Evolutionary conservation across 2,888 invertebrate species (phyloP).

Genomic region (Cordylochernes scorpioides): DNA sequence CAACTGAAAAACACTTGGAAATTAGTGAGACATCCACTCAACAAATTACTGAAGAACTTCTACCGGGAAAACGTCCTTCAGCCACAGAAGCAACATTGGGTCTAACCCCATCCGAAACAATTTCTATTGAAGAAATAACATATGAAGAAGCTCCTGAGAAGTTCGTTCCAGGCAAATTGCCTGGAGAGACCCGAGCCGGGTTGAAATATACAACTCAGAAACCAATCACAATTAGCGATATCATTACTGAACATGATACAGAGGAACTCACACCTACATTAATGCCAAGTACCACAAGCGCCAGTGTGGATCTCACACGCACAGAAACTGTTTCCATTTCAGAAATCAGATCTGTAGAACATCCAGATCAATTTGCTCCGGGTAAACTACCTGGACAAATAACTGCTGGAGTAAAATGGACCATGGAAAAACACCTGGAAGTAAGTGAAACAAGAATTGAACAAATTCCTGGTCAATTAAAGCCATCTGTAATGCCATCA

Average conservation of each 20-base stretch:
- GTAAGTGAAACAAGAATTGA: slow-evolving; percentile 7
- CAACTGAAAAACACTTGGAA: slow-evolving; percentile 21
- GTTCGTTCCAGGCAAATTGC: slow-evolving; percentile 9
- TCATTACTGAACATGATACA: slow-evolving; percentile 5
- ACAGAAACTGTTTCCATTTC: slow-evolving; percentile 8
- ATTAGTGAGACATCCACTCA: slow-evolving; percentile 22
- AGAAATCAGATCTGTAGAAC: slow-evolving; percentile 7
- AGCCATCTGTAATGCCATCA: slow-evolving; percentile 4
- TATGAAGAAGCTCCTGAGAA: slow-evolving; percentile 9
- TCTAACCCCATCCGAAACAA: slow-evolving; percentile 3
- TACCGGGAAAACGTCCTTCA: slow-evolving; percentile 5
- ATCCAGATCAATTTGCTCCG: slow-evolving; percentile 8
- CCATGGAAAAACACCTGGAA: slow-evolving; percentile 7
- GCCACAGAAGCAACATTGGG: slow-evolving; percentile 2
- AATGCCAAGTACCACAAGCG: slow-evolving; percentile 3
- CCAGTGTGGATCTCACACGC: slow-evolving; percentile 5
- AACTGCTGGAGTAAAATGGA: slow-evolving; percentile 6
- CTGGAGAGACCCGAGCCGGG: slow-evolving; percentile 9
- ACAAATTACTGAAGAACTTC: slow-evolving; percentile 19
- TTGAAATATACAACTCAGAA: slow-evolving; percentile 8
- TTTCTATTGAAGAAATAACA: slow-evolving; percentile 4
- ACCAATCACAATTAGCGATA: too few species aligned
- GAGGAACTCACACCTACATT: slow-evolving; percentile 4
- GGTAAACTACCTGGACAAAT: slow-evolving; percentile 11
- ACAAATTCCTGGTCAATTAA: slow-evolving; percentile 6